Evolutionary conservation across 2,888 invertebrate genomes (phyloP).

Genomic region (Drosophila neutralis): DNA sequence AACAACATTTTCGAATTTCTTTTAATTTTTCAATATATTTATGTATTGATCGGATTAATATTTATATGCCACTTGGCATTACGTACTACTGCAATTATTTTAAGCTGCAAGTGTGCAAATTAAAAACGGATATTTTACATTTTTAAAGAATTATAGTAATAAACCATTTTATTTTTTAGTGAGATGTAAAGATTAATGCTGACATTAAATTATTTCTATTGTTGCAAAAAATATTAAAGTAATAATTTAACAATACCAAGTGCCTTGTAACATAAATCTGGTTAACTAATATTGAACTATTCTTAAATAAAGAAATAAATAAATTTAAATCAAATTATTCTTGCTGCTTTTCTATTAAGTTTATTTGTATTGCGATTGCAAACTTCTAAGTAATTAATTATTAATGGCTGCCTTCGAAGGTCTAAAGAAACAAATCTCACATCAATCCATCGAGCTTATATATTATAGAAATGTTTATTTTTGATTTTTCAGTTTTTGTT

Average conservation of each 20-base stretch:
- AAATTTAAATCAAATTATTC: background rate
- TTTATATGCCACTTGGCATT: constrained; percentile 39
- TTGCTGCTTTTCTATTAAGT: constrained; percentile 50
- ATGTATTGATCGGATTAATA: constrained; percentile 43
- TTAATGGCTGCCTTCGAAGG: constrained; percentile 1
- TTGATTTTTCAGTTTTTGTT: constrained; percentile 32
- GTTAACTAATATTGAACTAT: background rate
- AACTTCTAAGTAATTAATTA: constrained; percentile 11
- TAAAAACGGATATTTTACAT: background rate
- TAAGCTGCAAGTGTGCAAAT: constrained; percentile 53
- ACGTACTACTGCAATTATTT: constrained; percentile 21
- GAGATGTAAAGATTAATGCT: background rate
- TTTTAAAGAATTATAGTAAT: background rate
- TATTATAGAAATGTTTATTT: constrained; percentile 26
- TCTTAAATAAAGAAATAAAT: background rate
- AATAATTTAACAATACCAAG: background rate
- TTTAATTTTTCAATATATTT: constrained; percentile 1
- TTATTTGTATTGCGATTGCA: constrained; percentile 31
- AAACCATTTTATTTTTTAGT: background rate
- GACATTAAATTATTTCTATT: background rate
- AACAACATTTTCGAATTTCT: background rate
- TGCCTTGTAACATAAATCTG: background rate
- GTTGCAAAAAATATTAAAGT: background rate
- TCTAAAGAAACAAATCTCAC: constrained; percentile 15
- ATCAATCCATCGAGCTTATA: constrained; percentile 2